Evolutionary conservation across 2,113 vertebrate species (phyloP).

Genomic region (Deroptyus accipitrinus): DNA sequence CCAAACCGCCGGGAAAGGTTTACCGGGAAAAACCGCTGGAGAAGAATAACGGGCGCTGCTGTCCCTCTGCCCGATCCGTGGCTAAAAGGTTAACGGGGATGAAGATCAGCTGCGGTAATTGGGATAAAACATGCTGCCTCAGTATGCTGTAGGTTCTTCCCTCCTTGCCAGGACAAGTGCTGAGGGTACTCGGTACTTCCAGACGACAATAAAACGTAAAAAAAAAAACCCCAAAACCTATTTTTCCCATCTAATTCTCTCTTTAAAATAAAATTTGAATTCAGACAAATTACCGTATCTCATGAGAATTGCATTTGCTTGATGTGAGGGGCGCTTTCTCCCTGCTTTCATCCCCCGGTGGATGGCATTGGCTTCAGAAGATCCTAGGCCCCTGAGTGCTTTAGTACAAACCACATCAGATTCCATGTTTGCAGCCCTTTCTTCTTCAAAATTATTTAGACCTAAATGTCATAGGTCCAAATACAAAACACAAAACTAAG

Average conservation of each 20-base stretch:
- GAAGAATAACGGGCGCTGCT: accelerated
- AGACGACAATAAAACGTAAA: accelerated
- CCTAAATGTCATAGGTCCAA: not conserved
- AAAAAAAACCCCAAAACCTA: no score
- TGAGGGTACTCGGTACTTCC: not conserved
- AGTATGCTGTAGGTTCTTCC: not conserved
- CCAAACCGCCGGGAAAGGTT: not conserved
- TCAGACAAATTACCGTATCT: no score
- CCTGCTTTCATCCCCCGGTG: not conserved
- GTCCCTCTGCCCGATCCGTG: accelerated
- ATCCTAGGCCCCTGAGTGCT: accelerated
- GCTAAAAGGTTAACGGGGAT: not conserved
- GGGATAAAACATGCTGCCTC: not conserved
- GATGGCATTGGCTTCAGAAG: not conserved
- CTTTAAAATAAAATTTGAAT: not conserved
- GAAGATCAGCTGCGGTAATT: not conserved
- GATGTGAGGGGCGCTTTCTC: not conserved
- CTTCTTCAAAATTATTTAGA: no score
- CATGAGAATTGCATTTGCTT: accelerated
- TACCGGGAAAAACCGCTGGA: not conserved
- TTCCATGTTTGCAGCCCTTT: not conserved
- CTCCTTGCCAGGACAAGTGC: accelerated
- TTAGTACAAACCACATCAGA: accelerated
- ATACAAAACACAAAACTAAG: not conserved
- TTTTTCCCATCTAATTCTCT: accelerated